A percentile compares a stretch with the other conserved stretches of the same genome.
Conservation (phyloP, 2,113 vertebrate genomes). For the Gavia stellata region DNA sequence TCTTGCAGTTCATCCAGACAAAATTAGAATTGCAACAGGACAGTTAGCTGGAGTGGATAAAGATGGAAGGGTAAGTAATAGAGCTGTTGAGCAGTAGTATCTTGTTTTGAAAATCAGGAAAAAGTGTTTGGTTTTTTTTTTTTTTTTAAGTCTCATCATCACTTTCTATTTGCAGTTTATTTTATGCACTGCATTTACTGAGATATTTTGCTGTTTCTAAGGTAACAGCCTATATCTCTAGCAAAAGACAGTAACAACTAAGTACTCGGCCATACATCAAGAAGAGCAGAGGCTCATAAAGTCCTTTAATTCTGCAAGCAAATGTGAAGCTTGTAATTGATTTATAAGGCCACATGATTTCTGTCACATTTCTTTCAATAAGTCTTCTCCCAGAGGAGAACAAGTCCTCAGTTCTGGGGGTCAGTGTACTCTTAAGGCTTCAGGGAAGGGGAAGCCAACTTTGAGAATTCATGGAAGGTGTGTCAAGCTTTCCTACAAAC, state of each 20-base stretch:
- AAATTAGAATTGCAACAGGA: constrained; percentile 97
- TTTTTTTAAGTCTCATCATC: background rate
- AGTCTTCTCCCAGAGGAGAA: background rate
- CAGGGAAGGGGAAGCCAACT: background rate
- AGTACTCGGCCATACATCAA: background rate
- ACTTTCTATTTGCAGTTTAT: background rate
- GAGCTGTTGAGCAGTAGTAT: constrained; percentile 46
- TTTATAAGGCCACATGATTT: background rate
- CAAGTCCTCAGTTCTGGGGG: background rate
- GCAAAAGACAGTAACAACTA: background rate
- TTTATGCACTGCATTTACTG: background rate
- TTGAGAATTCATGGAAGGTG: background rate
- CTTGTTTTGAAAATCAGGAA: constrained; percentile 47
- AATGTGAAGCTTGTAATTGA: background rate
- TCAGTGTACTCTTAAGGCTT: background rate
- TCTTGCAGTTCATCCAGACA: constrained; percentile 95
- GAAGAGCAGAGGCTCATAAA: background rate
- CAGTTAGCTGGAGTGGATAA: constrained; percentile 99
- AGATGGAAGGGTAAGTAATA: constrained; percentile 90
- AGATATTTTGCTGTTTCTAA: background rate
- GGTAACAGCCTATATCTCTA: background rate
- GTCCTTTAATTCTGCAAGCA: background rate
- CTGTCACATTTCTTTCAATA: background rate
- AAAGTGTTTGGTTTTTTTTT: background rate
- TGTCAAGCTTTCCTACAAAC: background rate